These are phyloP conservation scores for Agriopis aurantiaria DNA, from an alignment of 2,888 invertebrate species.

Conservation along the genomic window DNA sequence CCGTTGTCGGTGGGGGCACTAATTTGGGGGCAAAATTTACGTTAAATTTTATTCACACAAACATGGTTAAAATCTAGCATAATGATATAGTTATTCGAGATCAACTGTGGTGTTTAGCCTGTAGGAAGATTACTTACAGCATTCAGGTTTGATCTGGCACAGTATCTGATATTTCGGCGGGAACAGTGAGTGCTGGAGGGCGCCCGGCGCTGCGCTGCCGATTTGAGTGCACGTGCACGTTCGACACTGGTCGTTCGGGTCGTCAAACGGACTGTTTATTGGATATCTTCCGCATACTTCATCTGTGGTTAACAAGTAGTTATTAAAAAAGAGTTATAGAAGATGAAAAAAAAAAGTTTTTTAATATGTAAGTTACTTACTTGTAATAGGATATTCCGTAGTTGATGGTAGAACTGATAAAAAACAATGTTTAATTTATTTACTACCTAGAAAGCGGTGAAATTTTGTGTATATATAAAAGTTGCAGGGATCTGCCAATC, in stretches of 20 bases:
- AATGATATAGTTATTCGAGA: too few species aligned
- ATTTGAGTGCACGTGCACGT: not conserved
- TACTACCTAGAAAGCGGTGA: too few species aligned
- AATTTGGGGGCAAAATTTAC: not conserved
- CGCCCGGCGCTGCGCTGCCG: not conserved
- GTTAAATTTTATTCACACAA: too few species aligned
- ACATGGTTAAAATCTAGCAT: too few species aligned
- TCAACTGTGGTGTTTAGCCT: not conserved
- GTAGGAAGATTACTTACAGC: not conserved
- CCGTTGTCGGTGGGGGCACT: slow-evolving; percentile 3
- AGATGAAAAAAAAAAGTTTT: not conserved
- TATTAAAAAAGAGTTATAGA: not conserved
- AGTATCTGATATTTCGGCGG: not conserved
- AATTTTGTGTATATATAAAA: too few species aligned
- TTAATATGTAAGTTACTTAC: not conserved
- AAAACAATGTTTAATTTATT: not conserved
- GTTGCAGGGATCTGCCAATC: too few species aligned
- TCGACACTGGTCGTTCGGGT: slow-evolving; percentile 9
- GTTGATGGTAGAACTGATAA: slow-evolving; percentile 2
- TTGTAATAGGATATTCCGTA: not conserved
- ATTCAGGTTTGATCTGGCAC: slow-evolving; percentile 10
- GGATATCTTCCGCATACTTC: slow-evolving; percentile 9
- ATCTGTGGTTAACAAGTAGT: not conserved
- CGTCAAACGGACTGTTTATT: slow-evolving; percentile 8
- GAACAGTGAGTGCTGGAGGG: not conserved